Evolutionary conservation across 2,888 invertebrate genomes (phyloP), one percentile per base, ranked within the genome.

Genomic region (Saturnia japonica): DNA sequence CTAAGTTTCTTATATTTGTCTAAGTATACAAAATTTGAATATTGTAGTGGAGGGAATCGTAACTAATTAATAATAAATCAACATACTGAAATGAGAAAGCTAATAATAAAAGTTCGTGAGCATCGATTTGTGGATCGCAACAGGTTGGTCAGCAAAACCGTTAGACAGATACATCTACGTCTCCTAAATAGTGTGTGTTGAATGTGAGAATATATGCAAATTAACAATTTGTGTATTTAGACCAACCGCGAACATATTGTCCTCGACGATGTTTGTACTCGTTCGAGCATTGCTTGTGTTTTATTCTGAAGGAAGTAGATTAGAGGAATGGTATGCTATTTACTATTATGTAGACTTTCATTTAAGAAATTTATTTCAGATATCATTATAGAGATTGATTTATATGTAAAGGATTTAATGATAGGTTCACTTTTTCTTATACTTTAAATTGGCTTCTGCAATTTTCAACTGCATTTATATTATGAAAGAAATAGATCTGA

Each of bases 161-260:
- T 91, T 91, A 91, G 76, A 77, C 74, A 83, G 86, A 89, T 88
- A 86, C 88, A 88, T 82, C 79, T 75, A 74, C 82, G 85, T 81
- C 85, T 84, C 87, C 86, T 85, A 89, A 90, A 89, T 88, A 87
- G 85, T 86, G 84, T 82, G 82, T 81, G 80, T 78, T 83, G 86
- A 88, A 87, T 86, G 82, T 81, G 83, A 83, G 83, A 79, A 80
- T 83, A 78, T 79, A 91, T 92, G 88, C 84, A 88, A 91, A 92
- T 91, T 84, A 87, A 81, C 84, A 80, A 76, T 85, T 85, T 86
- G 86, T 82, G 86, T 68, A 71, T 71, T 68, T 47, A 77, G 82
- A 82, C 81, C 81, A 79, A 77, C 79, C 75, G 78, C 75, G 74
- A 77, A 71, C 68, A 74, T 76, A 74, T 73, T 75, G 74, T 74